phyloP scores from a whole-genome alignment of 2,888 invertebrate species.

The Volucella inflata region DNA sequence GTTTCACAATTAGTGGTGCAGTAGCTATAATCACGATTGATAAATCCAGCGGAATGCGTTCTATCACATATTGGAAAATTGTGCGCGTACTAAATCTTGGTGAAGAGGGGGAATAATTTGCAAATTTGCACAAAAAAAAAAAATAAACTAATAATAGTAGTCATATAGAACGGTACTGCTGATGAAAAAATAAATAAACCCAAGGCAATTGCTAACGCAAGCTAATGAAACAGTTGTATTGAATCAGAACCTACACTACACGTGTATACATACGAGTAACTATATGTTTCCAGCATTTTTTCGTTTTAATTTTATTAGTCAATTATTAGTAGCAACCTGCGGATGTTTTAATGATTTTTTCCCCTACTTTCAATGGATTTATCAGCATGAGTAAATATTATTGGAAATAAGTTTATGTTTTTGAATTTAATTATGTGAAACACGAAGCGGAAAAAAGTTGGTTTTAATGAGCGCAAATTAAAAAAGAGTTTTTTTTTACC shows the following conservation, averaged over 20 bases:
- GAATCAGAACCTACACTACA: not conserved
- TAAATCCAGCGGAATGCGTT: not conserved
- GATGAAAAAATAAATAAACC: not conserved
- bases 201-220: not conserved
- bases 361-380: not conserved
- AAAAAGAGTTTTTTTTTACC: not conserved
- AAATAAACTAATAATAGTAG: no score
- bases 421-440: slow-evolving; percentile 6
- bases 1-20: slow-evolving; percentile 29
- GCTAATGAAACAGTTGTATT: slow-evolving; percentile 10
- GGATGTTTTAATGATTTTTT: not conserved
- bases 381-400: not conserved
- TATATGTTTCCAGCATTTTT: no score
- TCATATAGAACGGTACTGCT: no score
- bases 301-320: no score
- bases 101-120: no score
- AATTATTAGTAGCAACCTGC: not conserved
- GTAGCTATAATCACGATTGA: slow-evolving; percentile 26
- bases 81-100: not conserved
- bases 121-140: no score
- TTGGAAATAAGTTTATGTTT: not conserved
- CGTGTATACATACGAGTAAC: no score
- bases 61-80: not conserved
- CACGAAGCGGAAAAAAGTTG: not conserved
- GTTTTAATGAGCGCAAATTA: not conserved